A percentile compares a stretch with the other conserved stretches of the same genome.
phyloP scores from a whole-genome alignment of 1,140 invertebrate genomes.

The Batillaria attramentaria region DNA sequence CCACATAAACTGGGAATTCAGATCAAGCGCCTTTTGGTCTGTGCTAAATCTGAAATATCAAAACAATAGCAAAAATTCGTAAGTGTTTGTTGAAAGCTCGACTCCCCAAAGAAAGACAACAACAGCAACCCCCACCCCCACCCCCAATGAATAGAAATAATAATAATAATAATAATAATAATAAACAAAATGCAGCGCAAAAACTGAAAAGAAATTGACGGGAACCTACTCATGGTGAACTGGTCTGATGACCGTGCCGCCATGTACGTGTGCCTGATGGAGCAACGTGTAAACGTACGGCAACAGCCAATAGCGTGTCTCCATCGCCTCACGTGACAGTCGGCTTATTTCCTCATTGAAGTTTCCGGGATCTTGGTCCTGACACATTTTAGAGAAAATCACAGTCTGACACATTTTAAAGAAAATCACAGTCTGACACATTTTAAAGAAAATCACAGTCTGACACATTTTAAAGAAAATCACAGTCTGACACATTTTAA shows the following conservation, averaged over 20 bases:
- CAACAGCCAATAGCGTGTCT: slow-evolving; percentile 58
- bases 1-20: slow-evolving; percentile 67
- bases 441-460: no score
- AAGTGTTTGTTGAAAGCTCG: neutral
- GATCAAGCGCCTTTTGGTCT: slow-evolving; percentile 53
- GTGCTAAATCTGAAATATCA: slow-evolving; percentile 58
- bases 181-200: neutral
- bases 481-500: no score
- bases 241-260: slow-evolving; percentile 55
- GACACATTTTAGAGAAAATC: no score
- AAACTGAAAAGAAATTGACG: neutral
- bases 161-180: neutral
- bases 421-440: no score
- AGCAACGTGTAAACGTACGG: slow-evolving; percentile 63
- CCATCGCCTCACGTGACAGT: slow-evolving; percentile 49
- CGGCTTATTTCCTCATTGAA: slow-evolving; percentile 47
- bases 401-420: no score
- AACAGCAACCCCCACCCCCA: neutral
- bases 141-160: neutral
- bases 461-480: no score
- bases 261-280: slow-evolving; percentile 51
- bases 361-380: slow-evolving; percentile 59
- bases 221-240: slow-evolving; percentile 57
- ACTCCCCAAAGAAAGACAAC: neutral
- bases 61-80: neutral